Percentiles rank a stretch among this genome's conserved stretches.
phyloP scores from a whole-genome alignment of 1,140 invertebrate species.

The Pogonomyrmex barbatus region DNA sequence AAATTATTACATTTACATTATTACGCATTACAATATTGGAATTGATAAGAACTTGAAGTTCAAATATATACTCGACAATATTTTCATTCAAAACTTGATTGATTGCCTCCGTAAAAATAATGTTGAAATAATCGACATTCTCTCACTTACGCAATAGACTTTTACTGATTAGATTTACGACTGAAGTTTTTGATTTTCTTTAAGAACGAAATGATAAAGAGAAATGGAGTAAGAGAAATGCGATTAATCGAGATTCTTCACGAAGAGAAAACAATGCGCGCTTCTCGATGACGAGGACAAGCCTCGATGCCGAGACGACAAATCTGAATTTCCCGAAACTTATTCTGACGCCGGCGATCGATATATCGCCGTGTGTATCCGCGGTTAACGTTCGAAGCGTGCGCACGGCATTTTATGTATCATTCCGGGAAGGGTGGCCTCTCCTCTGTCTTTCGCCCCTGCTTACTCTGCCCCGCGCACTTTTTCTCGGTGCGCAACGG shows the following conservation, averaged over 20 bases:
- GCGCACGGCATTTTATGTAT: slow-evolving; percentile 81
- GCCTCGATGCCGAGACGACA: not conserved
- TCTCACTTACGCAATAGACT: not conserved
- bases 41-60: not conserved
- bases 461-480: slow-evolving; percentile 41
- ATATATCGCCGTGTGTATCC: slow-evolving; percentile 47
- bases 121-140: not conserved
- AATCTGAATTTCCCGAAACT: slow-evolving; percentile 68
- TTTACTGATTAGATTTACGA: not conserved
- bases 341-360: slow-evolving; percentile 62
- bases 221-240: not conserved
- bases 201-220: not conserved
- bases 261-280: not conserved
- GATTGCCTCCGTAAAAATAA: not conserved
- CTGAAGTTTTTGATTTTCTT: not conserved
- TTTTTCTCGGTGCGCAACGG: slow-evolving; percentile 43
- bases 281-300: not conserved
- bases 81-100: not conserved
- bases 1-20: no score
- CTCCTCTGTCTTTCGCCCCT: slow-evolving; percentile 67
- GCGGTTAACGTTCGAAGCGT: slow-evolving; percentile 61
- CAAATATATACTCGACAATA: not conserved
- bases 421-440: slow-evolving; percentile 70
- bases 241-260: not conserved
- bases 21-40: not conserved